phyloP scores from a whole-genome alignment of 1,140 invertebrate genomes.

The Sarcophaga bullata region DNA sequence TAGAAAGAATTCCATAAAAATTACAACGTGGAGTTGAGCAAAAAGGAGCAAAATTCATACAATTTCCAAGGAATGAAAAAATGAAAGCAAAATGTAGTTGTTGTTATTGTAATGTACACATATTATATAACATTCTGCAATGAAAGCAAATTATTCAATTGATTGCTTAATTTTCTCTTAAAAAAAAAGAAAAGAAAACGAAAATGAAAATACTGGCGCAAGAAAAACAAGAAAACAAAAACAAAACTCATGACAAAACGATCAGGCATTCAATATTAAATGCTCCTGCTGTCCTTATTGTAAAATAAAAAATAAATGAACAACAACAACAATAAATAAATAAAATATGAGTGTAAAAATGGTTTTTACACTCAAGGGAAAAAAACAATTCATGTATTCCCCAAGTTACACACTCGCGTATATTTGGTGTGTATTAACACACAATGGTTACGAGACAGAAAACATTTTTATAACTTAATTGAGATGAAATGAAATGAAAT shows the following conservation, averaged over 20 bases:
- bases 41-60: not conserved
- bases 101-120: not conserved
- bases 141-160: conserved; percentile 44
- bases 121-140: conserved; percentile 35
- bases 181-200: not conserved
- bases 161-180: conserved; percentile 42
- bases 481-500: not conserved
- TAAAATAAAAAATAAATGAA: too few species aligned
- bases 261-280: too few species aligned
- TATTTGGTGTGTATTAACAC: not conserved
- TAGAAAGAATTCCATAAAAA: conserved; percentile 7
- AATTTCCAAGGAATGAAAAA: not conserved
- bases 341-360: not conserved
- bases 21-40: not conserved
- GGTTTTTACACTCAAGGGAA: not conserved
- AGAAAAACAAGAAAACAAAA: not conserved
- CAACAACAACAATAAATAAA: too few species aligned
- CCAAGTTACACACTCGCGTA: too few species aligned
- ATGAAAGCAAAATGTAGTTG: not conserved
- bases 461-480: conserved; percentile 37
- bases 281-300: too few species aligned
- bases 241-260: not conserved
- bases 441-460: not conserved
- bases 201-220: not conserved
- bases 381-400: too few species aligned